These are phyloP conservation scores for Agrotis exclamationis DNA, from an alignment of 2,888 invertebrate genomes.

Conservation along the genomic window DNA sequence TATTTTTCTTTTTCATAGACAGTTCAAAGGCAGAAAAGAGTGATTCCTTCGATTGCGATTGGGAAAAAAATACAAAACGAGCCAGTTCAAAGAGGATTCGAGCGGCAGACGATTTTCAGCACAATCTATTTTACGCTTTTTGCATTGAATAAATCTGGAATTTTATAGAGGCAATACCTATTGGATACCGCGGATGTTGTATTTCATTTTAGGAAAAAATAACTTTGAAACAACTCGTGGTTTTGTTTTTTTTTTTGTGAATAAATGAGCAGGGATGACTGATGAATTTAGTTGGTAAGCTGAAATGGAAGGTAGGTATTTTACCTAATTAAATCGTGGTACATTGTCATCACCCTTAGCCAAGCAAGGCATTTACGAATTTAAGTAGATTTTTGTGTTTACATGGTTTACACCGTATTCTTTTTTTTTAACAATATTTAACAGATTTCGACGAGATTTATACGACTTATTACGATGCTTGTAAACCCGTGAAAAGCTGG, in stretches of 20 bases:
- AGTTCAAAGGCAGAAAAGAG: conserved; percentile 68
- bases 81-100: conserved; percentile 56
- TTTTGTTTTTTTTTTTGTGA: background rate
- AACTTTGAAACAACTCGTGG: background rate
- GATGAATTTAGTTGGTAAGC: background rate
- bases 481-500: too few species aligned
- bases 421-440: too few species aligned
- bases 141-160: conserved; percentile 59
- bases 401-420: too few species aligned
- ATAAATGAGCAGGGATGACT: background rate
- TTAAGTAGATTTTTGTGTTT: too few species aligned
- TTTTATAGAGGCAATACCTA: conserved; percentile 35
- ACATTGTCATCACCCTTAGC: too few species aligned
- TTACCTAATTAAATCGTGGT: too few species aligned
- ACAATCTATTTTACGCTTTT: conserved; percentile 68
- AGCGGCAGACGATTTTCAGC: conserved; percentile 65
- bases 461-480: too few species aligned
- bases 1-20: conserved; percentile 74
- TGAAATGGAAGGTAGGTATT: too few species aligned
- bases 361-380: too few species aligned
- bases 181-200: conserved; percentile 37
- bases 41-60: conserved; percentile 69
- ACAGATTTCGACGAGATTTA: too few species aligned
- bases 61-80: conserved; percentile 65
- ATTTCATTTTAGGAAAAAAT: conserved; percentile 13